Evolutionary conservation across 2,888 invertebrate genomes (phyloP).

Genomic region (Ligdia adustata): DNA sequence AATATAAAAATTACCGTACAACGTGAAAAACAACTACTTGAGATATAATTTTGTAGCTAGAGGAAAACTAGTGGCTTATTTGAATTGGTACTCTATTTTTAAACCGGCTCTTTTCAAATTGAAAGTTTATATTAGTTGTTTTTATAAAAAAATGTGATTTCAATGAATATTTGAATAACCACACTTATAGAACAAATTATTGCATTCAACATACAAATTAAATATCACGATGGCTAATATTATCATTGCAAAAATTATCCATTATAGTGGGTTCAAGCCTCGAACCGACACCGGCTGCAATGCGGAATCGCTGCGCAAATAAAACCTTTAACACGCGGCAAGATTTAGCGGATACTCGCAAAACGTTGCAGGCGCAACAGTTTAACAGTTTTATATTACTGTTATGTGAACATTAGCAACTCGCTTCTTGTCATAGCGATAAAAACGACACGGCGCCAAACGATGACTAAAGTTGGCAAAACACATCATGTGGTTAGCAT

Average conservation of each 20-base stretch:
- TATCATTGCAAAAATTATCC: background rate
- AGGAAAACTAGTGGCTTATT: too few species aligned
- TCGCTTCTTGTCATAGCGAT: constrained; percentile 19
- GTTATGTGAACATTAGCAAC: constrained; percentile 56
- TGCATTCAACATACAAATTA: too few species aligned
- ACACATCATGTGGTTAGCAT: constrained; percentile 13
- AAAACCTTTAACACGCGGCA: constrained; percentile 58
- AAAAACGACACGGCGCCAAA: constrained; percentile 19
- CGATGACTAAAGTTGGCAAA: constrained; percentile 14
- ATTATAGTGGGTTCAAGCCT: background rate
- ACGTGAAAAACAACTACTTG: too few species aligned
- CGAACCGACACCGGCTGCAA: constrained; percentile 32
- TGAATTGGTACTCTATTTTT: too few species aligned
- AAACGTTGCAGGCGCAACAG: constrained; percentile 56
- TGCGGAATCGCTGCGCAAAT: constrained; percentile 59
- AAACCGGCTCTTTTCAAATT: too few species aligned
- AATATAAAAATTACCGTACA: too few species aligned
- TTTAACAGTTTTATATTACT: constrained; percentile 63
- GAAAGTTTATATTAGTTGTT: too few species aligned
- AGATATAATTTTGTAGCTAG: too few species aligned
- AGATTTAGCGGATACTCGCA: constrained; percentile 66
- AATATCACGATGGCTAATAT: too few species aligned
- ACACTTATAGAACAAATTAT: too few species aligned
- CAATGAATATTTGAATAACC: too few species aligned
- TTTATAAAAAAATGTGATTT: too few species aligned